Conservation (phyloP, 2,888 invertebrate genomes). For the Dynastes grantii region DNA sequence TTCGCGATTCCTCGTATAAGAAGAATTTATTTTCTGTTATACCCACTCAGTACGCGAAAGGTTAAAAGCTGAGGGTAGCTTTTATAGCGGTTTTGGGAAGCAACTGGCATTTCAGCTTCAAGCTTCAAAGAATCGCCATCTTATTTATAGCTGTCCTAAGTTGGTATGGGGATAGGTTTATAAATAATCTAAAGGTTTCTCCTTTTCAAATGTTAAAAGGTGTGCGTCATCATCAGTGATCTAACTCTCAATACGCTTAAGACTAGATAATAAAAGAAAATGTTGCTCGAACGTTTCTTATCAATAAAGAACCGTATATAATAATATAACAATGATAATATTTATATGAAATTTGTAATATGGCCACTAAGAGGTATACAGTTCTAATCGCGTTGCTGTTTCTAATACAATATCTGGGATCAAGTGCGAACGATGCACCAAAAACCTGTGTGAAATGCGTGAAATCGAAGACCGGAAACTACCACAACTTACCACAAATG, state of each 20-base stretch:
- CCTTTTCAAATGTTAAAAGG: conserved; percentile 5
- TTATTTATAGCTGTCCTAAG: no score
- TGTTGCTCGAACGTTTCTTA: conserved; percentile 24
- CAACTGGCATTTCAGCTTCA: no score
- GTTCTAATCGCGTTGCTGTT: conserved; percentile 49
- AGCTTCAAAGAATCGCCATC: no score
- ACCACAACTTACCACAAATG: conserved; percentile 17
- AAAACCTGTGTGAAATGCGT: conserved; percentile 46
- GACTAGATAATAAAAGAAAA: conserved; percentile 40
- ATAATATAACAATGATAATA: conserved; percentile 34
- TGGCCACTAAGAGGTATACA: conserved; percentile 50
- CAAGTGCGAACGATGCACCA: conserved; percentile 44
- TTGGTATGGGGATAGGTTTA: not conserved
- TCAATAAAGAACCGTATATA: conserved; percentile 32
- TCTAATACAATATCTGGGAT: conserved; percentile 49
- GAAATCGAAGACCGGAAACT: conserved; percentile 28
- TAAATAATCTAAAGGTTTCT: not conserved
- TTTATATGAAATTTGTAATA: conserved; percentile 50
- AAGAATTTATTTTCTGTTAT: no score
- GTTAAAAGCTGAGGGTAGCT: no score
- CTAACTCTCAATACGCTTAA: conserved; percentile 23
- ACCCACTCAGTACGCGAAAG: no score
- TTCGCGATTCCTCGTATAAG: no score
- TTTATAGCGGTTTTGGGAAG: no score
- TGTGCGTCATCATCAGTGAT: conserved; percentile 26